Conservation (phyloP, 2,888 invertebrate genomes). For the Phasia obesa region DNA sequence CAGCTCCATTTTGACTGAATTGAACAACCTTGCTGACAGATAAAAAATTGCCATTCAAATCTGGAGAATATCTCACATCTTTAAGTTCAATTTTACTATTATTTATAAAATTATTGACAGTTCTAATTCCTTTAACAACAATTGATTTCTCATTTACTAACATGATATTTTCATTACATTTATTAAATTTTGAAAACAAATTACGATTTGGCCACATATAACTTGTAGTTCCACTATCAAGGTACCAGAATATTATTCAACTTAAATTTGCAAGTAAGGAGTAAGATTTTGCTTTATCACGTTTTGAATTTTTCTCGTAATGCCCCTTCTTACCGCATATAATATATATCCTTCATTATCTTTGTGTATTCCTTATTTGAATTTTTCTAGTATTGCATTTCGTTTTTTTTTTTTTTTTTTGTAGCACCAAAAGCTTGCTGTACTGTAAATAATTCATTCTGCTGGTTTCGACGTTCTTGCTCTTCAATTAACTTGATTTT, state of each 20-base stretch:
- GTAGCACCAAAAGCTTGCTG: not conserved
- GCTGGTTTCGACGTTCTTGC: not conserved
- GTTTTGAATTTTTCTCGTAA: not conserved
- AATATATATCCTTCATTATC: too few relatives aligned
- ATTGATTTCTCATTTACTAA: constrained; percentile 6
- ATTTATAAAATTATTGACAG: not conserved
- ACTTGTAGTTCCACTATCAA: constrained; percentile 36
- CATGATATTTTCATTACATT: constrained; percentile 3
- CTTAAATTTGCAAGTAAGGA: too few relatives aligned
- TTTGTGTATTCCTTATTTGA: too few relatives aligned
- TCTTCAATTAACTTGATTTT: not conserved
- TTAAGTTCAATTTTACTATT: too few relatives aligned
- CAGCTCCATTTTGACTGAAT: too few relatives aligned
- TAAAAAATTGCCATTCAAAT: too few relatives aligned
- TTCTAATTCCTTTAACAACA: not conserved
- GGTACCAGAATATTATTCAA: constrained; percentile 14
- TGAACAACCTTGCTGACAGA: too few relatives aligned
- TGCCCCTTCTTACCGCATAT: too few relatives aligned
- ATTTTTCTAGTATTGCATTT: too few relatives aligned
- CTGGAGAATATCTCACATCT: too few relatives aligned
- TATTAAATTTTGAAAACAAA: not conserved
- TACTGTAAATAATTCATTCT: too few relatives aligned
- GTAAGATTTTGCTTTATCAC: not conserved
- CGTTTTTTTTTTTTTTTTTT: too few relatives aligned
- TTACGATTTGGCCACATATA: not conserved